Evolutionary conservation across 2,113 vertebrate genomes (phyloP), one percentile per base, ranked within the genome.

Genomic region (Cercocebus atys): DNA sequence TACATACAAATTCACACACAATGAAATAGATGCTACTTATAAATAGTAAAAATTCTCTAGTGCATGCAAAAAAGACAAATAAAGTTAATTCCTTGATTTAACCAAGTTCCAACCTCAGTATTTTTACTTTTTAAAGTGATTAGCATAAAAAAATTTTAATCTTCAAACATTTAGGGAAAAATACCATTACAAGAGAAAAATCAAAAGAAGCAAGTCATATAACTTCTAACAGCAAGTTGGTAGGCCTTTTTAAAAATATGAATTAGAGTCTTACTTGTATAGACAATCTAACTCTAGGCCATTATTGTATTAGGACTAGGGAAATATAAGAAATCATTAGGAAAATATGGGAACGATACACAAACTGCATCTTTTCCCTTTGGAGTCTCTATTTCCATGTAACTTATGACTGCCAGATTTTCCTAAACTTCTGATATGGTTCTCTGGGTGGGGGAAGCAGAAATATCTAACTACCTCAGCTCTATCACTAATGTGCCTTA

Each of bases 21-120:
- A 96, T 79, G 64, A 91, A 97, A 97, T 68, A 43, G 5, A 70
- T n/a, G 17, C 38, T 72, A 84, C 35, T 88, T 59, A 90, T 38
- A 89, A 83, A 90, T 35, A 94, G 73, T 5, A 85, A 66, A n/a
- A 93, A 90, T 95, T 87, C 47, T 90, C 68, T 43, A 87, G 35
- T 22, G 23, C 12, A 88, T 43, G 35, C 91, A 88, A 35, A 94
- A 92, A 95, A 14, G 25, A 68, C 45, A 30, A 40, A 88, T 84
- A 45, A 82, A 11, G 40, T 68, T 75, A 93, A 52, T 75, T 80
- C n/a, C 55, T 76, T 96, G n/a, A 95, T 45, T 90, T 76, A 68
- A 59, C 12, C 23, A 18, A 76, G 17, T 78, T 87, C 70, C 40
- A 73, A 81, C 10, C 72, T 83, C 78, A 78, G 76, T 4, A 70